Percentiles rank a stretch among this genome's conserved stretches.
Evolutionary conservation across 2,888 invertebrate genomes (phyloP).

Genomic region (Clepsis dumicolana): DNA sequence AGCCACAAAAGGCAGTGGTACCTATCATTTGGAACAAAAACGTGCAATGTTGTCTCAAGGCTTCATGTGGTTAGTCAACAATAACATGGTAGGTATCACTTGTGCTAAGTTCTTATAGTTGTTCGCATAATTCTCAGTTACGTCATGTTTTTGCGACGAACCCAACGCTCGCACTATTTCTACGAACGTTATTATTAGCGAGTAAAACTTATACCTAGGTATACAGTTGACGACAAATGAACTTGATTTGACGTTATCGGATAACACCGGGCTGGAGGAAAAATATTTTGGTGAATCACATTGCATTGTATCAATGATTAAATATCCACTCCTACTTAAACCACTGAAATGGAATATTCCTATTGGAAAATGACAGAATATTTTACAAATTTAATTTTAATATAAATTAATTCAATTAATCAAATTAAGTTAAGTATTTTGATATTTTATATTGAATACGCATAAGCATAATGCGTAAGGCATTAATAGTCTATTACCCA

Average conservation of each 20-base stretch:
- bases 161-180: not conserved
- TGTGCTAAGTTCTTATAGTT: slow-evolving; percentile 19
- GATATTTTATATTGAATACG: no score
- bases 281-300: no score
- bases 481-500: no score
- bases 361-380: no score
- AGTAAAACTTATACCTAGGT: not conserved
- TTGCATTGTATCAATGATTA: no score
- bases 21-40: slow-evolving; percentile 19
- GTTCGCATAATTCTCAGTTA: slow-evolving; percentile 24
- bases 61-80: slow-evolving; percentile 52
- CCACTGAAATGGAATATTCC: no score
- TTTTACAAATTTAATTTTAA: no score
- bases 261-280: no score
- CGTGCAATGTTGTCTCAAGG: slow-evolving; percentile 49
- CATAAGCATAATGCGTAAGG: no score
- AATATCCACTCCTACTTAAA: no score
- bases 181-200: not conserved
- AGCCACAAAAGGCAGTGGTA: slow-evolving; percentile 14
- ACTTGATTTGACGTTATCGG: not conserved
- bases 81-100: slow-evolving; percentile 33
- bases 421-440: no score
- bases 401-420: no score
- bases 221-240: not conserved
- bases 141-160: slow-evolving; percentile 3